Evolutionary conservation across 23 tunicate species (phyloP).

Genomic region (Halocynthia roretzi): DNA sequence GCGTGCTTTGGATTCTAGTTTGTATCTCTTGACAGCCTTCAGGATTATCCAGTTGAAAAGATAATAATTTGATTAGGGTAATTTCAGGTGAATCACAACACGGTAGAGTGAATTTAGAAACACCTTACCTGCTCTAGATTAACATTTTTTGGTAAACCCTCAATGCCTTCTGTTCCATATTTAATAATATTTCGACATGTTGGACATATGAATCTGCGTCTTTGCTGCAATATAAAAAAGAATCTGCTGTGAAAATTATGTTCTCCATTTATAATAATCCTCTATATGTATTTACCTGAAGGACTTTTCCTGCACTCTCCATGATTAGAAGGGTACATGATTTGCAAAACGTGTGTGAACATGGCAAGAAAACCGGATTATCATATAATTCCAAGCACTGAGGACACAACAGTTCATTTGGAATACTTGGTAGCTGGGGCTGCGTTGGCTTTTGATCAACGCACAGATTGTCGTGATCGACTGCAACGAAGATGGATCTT

Average conservation of each 20-base stretch:
- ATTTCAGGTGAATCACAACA: background rate
- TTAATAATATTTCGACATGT: constrained; percentile 69
- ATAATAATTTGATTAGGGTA: no score
- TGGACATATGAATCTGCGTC: constrained; percentile 60
- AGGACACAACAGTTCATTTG: constrained; percentile 55
- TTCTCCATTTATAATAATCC: no score
- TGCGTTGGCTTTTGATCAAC: background rate
- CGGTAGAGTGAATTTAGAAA: background rate
- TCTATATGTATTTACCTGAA: constrained; percentile 30
- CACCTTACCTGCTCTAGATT: constrained; percentile 58
- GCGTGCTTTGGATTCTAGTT: constrained; percentile 38
- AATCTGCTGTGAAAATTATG: no score
- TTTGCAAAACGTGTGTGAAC: constrained; percentile 71
- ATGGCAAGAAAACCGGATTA: constrained; percentile 53
- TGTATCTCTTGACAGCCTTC: constrained; percentile 60
- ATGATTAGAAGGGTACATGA: constrained; percentile 39
- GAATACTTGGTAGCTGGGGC: constrained; percentile 24
- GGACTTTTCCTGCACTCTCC: constrained; percentile 25
- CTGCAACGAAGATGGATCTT: no score
- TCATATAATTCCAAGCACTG: constrained; percentile 48
- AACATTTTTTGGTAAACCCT: constrained; percentile 53
- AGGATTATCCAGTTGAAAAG: no score
- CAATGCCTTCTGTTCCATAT: constrained; percentile 63
- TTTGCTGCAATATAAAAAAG: constrained; percentile 24
- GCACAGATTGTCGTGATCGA: no score